Evolutionary conservation across 2,888 invertebrate genomes (phyloP), one percentile per base, ranked within the genome.

Genomic region (Cheilosia scutellata): DNA sequence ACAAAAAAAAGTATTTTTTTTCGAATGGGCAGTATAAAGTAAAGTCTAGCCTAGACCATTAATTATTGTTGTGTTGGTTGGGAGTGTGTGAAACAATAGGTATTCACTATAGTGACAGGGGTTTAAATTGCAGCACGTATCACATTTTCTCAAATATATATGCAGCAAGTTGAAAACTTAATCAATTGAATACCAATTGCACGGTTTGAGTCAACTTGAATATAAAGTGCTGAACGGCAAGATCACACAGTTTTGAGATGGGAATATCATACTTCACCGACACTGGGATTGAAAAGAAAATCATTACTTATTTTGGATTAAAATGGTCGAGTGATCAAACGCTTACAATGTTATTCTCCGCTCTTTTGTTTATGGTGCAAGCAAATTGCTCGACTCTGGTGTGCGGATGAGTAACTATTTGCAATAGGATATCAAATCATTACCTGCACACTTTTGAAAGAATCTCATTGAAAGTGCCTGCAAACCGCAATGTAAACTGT

Each of bases 301-400:
- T 55, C 31, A 16, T 6, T 16, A 55, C 55, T 55, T 33, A 55
- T 7, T 9, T 57, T 33, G 27, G 55, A 57, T 33, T 33, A 37
- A 37, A 37, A 57, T 57, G 55, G 33, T 57, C 20, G 55, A 33
- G 33, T 9, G 55, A 57, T 57, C 55, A 57, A 57, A 57, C 31
- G 55, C 9, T n/a, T 33, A 16, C n/a, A 31, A 57, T 33, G 37
- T 16, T 16, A 57, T 20, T 31, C 16, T 57, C 55, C 55, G 53
- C 53, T 3, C 5, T 33, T 20, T 16, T 55, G 6, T 57, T 57
- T 20, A 7, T 20, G 55, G 16, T 47, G 9, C 7, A 4, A 16
- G 16, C 33, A 57, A 57, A 33, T 31, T 33, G 20, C 6, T 55
- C 31, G 31, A 55, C 33, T 57, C 16, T 5, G 55, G 16, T 4